Base-by-base conservation (phyloP, 2,797 vertebrate species). In the Pyrocephalus nanus region DNA sequence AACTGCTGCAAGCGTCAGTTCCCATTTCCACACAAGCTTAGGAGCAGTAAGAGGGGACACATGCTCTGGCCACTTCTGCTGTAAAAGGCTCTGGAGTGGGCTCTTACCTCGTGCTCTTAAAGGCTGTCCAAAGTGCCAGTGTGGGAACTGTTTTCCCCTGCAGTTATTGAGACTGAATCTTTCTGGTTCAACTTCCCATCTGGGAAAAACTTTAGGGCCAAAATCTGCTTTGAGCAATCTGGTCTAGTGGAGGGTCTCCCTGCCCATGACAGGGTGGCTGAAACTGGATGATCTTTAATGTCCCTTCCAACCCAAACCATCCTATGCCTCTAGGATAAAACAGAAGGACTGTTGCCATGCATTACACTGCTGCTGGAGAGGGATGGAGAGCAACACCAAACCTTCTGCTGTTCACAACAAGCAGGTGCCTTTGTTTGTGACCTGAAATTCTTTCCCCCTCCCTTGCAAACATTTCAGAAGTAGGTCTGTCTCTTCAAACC, bases 101-200 rank as follows among this genome's bases (percentile, higher is more conserved):
- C 13, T 69, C 54, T 62, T 2, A 2, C 8, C 2, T 1, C 40
- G 4, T 0, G 0, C 13, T 54, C 66, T 34, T 50, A 50, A 64
- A 77, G 9, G 8, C 40, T 76, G 57, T 43, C 64, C 45, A 20
- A 80, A 80, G 8, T 47, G 19, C 19, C 20, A 8, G 0, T 5
- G 6, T 15, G 15, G 55, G 42, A 92, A 26, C 5, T 43, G 0
- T 29, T 62, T 72, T 16, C 15, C 47, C 12, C 62, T 69, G 11
- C 17, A 10, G 0, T 74, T 47, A 19, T 6, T 34, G 4, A 10
- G 15, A 25, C 5, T 12, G 6, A 55, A 30, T 15, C 25, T 48
- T 86, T 26, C 32, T 47, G 12, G 6, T 34, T n/a, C 8, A 40
- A 40, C 3, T 50, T 80, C 17, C 23, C 34, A 61, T 1, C 1